phyloP scores from a whole-genome alignment of 2,113 vertebrate species.

The Quiscalus mexicanus region DNA sequence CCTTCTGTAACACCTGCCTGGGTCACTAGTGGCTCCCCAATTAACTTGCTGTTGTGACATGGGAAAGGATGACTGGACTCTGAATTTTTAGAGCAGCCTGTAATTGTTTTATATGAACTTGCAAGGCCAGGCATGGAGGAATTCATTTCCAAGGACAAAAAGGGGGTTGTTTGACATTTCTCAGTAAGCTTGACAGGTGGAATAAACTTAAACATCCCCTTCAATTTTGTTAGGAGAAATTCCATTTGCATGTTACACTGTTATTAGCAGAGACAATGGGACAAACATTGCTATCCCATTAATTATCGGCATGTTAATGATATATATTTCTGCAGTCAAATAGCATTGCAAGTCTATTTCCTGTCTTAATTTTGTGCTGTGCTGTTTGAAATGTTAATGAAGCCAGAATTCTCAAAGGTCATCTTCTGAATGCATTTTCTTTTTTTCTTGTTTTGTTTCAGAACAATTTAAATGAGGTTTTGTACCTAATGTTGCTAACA shows the following conservation, averaged over 20 bases:
- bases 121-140: background rate
- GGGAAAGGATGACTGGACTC: background rate
- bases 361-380: slow-evolving; percentile 69
- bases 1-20: background rate
- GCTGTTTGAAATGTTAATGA: slow-evolving; percentile 76
- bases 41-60: background rate
- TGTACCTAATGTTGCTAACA: slow-evolving; percentile 65
- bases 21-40: background rate
- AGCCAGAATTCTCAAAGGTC: slow-evolving; percentile 79
- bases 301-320: slow-evolving; percentile 68
- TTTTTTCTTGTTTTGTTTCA: slow-evolving; percentile 63
- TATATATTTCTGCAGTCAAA: slow-evolving; percentile 55
- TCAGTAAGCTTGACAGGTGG: background rate
- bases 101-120: background rate
- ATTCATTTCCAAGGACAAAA: background rate
- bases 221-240: slow-evolving; percentile 4
- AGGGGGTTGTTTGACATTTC: background rate
- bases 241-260: slow-evolving; percentile 16
- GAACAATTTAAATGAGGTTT: slow-evolving; percentile 73
- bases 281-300: slow-evolving; percentile 54
- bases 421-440: slow-evolving; percentile 62
- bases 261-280: slow-evolving; percentile 52
- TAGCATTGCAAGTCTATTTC: slow-evolving; percentile 35
- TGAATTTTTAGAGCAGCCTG: background rate
- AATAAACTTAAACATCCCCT: background rate